Evolutionary conservation across 2,888 invertebrate species (phyloP).

Genomic region (Pheosia gnoma): DNA sequence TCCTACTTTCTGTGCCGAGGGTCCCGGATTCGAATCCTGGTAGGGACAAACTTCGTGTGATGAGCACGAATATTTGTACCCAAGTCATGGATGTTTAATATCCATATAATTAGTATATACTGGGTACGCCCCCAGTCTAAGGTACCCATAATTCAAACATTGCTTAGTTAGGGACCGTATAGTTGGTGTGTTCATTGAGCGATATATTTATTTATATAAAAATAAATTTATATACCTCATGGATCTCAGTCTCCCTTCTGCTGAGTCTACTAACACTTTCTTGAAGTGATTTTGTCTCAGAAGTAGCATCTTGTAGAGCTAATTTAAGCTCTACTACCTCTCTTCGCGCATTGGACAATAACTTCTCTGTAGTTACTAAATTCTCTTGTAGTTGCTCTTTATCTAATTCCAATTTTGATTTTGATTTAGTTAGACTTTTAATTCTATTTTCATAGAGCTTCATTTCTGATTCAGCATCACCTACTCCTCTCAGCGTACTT

Average conservation of each 20-base stretch:
- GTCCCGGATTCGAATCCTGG: no score
- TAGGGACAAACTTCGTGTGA: no score
- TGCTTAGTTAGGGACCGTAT: no score
- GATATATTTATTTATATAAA: background rate
- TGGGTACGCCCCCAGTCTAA: no score
- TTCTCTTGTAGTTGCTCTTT: conserved; percentile 84
- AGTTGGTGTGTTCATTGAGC: background rate
- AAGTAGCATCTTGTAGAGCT: conserved; percentile 86
- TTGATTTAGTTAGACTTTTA: conserved; percentile 76
- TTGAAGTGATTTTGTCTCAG: conserved; percentile 84
- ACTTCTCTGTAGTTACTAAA: conserved; percentile 84
- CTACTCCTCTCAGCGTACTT: conserved; percentile 49
- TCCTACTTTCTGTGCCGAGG: no score
- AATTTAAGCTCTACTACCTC: conserved; percentile 86
- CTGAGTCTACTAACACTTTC: conserved; percentile 72
- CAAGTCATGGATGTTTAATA: no score
- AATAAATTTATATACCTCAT: conserved; percentile 56
- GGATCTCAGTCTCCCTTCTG: conserved; percentile 56
- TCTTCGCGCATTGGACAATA: conserved; percentile 87
- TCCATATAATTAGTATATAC: no score
- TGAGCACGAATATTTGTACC: no score
- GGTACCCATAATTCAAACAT: no score
- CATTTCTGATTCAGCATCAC: conserved; percentile 68
- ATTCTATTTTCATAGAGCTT: conserved; percentile 78
- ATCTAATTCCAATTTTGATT: conserved; percentile 87